Evolutionary conservation across 2,113 vertebrate species (phyloP).

Genomic region (Arothron firmamentum): DNA sequence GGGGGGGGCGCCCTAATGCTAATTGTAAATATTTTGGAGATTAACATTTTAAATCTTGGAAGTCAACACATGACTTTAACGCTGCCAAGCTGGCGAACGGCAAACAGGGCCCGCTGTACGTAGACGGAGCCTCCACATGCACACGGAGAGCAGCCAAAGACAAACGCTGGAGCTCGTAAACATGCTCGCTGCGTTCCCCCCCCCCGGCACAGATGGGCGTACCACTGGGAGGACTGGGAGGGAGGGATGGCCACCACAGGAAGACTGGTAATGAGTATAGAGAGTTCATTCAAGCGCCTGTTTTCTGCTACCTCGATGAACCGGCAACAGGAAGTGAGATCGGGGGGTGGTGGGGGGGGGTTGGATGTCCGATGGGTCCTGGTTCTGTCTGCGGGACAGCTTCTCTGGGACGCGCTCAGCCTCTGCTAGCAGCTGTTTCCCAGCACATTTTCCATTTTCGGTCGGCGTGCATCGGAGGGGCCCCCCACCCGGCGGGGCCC

Average conservation of each 20-base stretch:
- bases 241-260: conserved; percentile 1
- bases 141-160: conserved; percentile 29
- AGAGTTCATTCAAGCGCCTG: conserved; percentile 6
- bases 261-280: background rate
- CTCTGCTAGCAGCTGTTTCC: background rate
- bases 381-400: no score
- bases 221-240: conserved; percentile 28
- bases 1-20: conserved; percentile 19
- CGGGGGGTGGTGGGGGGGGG: background rate
- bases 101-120: conserved; percentile 28
- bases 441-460: no score
- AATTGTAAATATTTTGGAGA: conserved; percentile 46
- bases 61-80: conserved; percentile 43
- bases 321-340: conserved; percentile 17
- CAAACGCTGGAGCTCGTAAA: conserved; percentile 51
- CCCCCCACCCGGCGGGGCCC: background rate
- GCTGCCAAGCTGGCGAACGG: conserved; percentile 25
- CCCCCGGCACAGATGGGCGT: conserved; percentile 38
- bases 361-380: no score
- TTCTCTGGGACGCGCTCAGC: background rate
- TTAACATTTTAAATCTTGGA: conserved; percentile 51
- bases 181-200: conserved; percentile 35
- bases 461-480: background rate
- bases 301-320: conserved; percentile 20
- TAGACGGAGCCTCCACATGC: conserved; percentile 10